Evolutionary conservation across 2,797 vertebrate genomes (phyloP), one percentile per base, ranked within the genome.

Genomic region (Pelochelys cantorii): DNA sequence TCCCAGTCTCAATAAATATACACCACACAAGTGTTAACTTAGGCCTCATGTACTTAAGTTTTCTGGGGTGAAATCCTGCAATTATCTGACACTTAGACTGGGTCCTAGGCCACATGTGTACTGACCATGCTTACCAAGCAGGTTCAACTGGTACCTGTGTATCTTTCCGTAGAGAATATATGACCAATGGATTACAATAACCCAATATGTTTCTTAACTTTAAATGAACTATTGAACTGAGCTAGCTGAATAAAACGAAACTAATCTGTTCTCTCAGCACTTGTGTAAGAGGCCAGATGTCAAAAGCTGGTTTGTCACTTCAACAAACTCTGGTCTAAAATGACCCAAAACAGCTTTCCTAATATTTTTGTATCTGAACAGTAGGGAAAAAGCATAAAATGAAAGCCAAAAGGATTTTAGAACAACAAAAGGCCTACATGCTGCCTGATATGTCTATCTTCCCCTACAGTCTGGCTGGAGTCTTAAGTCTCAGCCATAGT

Each of bases 11-110:
- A 7, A 37, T 42, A 10, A 57, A 48, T 29, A 13, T 25, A 52
- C 29, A 13, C 57, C 15, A 17, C 42, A 59, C 62, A 75, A 22
- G 78, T 0, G 0, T 52, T 7, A 29, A 48, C 7, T 48, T 48
- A 48, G 5, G 56, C 85, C 54, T 62, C 5, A 62, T 22, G 13
- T 23, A 48, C 23, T 48, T 75, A 25, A 42, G 22, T 37, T 71
- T 81, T 23, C 75, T 17, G 56, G 8, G 10, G 48, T 78, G 29
- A 83, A 74, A 85, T 8, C 79, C 55, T 20, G 2, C 3, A 11
- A 85, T 42, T 31, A 65, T 62, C 60, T 27, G n/a, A 59, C 9
- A 77, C 48, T 27, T 65, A 78, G 12, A 12, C 0, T 57, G 74
- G 52, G 71, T 75, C 23, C 23, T 27, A 75, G 37, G 20, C 71